Percentiles rank a stretch among this genome's conserved stretches.
Conservation (phyloP, 1,140 invertebrate genomes). For the Colletes gigas region DNA sequence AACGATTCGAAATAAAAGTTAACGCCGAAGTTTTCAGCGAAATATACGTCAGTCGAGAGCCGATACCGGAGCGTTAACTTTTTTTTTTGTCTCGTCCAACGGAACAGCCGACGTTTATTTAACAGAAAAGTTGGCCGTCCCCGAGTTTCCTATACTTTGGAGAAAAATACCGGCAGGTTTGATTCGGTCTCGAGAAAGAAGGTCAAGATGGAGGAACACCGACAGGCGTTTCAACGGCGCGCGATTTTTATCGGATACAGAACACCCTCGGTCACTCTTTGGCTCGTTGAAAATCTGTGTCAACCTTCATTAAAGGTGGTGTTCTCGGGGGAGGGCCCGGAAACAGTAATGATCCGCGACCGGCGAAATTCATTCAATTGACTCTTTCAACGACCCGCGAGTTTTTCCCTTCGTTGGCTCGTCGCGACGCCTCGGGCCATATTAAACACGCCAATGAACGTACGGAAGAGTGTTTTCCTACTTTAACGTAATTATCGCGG, state of each 20-base stretch:
- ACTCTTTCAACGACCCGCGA: slow-evolving; percentile 4
- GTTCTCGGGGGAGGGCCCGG: neutral
- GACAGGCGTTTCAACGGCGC: slow-evolving; percentile 19
- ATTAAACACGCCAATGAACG: slow-evolving; percentile 5
- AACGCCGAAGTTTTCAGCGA: neutral
- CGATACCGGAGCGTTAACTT: neutral
- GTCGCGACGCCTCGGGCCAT: neutral
- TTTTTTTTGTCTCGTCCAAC: neutral
- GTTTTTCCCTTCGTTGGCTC: slow-evolving; percentile 1
- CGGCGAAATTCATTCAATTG: slow-evolving; percentile 42
- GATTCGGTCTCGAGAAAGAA: slow-evolving; percentile 35
- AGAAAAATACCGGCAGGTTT: slow-evolving; percentile 15
- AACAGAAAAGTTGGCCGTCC: slow-evolving; percentile 8
- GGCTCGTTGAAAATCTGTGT: slow-evolving; percentile 56
- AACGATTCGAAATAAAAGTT: neutral
- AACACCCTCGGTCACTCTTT: slow-evolving; percentile 29
- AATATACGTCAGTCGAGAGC: neutral
- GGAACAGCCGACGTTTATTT: slow-evolving; percentile 23
- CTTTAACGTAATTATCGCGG: neutral
- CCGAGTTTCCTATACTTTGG: neutral
- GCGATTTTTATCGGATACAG: slow-evolving; percentile 55
- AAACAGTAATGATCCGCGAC: slow-evolving; percentile 36
- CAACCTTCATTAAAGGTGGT: slow-evolving; percentile 51
- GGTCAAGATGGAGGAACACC: slow-evolving; percentile 57
- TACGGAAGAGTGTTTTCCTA: neutral